phyloP scores from a whole-genome alignment of 2,113 vertebrate species.

The Crotalus helleri region DNA sequence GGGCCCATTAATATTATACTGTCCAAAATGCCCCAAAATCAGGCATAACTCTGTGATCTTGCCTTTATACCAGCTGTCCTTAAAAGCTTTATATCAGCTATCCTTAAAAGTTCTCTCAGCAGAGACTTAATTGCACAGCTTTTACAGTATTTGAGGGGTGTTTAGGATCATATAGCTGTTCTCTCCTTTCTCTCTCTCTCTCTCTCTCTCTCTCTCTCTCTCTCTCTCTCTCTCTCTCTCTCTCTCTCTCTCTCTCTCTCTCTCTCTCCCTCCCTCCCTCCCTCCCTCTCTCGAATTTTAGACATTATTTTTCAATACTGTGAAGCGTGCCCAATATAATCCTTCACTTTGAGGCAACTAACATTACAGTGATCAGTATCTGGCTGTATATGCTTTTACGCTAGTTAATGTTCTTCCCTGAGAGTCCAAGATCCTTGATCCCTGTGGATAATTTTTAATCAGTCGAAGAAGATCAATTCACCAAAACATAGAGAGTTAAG shows the following conservation, averaged over 20 bases:
- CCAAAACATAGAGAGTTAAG: background rate
- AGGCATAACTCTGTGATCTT: background rate
- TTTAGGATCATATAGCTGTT: background rate
- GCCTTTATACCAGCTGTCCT: background rate
- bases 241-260: background rate
- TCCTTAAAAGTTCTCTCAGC: background rate
- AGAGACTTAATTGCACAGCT: background rate
- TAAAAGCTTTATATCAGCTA: no score
- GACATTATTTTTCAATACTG: background rate
- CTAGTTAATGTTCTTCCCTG: background rate
- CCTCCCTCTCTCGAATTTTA: background rate
- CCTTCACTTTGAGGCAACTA: background rate
- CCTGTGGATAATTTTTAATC: background rate
- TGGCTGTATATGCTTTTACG: background rate
- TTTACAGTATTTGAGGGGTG: background rate
- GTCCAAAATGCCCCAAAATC: background rate
- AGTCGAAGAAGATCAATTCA: background rate
- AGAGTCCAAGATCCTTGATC: background rate
- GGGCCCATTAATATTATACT: background rate
- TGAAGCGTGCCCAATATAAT: background rate
- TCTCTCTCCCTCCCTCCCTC: background rate
- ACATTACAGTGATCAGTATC: background rate
- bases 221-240: background rate
- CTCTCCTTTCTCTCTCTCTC: no score
- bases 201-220: no score